Evolutionary conservation across 2,113 vertebrate species (phyloP).

Genomic region (Podarcis muralis): DNA sequence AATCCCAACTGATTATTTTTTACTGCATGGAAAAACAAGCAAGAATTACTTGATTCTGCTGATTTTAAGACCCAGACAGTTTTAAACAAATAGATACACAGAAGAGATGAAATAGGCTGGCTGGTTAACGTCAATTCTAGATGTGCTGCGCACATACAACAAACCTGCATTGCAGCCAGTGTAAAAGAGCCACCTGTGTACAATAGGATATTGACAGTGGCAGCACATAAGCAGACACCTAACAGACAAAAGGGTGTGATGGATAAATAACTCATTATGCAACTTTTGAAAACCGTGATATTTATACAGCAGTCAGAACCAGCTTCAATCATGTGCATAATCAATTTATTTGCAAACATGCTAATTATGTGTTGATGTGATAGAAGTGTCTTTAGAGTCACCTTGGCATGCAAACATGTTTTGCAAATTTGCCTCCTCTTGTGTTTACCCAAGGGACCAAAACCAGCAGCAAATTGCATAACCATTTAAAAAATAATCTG

Average conservation of each 20-base stretch:
- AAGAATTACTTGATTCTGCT: constrained; percentile 63
- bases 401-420: constrained; percentile 53
- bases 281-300: constrained; percentile 51
- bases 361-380: constrained; percentile 73
- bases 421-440: constrained; percentile 64
- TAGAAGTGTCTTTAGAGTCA: constrained; percentile 68
- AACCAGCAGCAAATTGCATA: constrained; percentile 52
- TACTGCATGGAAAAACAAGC: constrained; percentile 26
- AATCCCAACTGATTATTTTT: constrained; percentile 43
- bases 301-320: constrained; percentile 62
- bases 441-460: constrained; percentile 57
- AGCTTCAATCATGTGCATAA: constrained; percentile 72
- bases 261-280: constrained; percentile 67
- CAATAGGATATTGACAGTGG: constrained; percentile 43
- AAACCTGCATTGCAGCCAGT: constrained; percentile 56
- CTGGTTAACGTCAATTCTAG: constrained; percentile 53
- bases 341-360: constrained; percentile 73
- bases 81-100: constrained; percentile 43
- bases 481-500: constrained; percentile 55
- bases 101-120: constrained; percentile 50
- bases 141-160: constrained; percentile 45
- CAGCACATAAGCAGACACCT: constrained; percentile 66
- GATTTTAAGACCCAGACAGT: constrained; percentile 61
- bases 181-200: constrained; percentile 39
- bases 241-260: constrained; percentile 60